Percentiles rank a stretch among this genome's conserved stretches.
Evolutionary conservation across 2,797 vertebrate genomes (phyloP).

Genomic region (Eidolon dupreanum): DNA sequence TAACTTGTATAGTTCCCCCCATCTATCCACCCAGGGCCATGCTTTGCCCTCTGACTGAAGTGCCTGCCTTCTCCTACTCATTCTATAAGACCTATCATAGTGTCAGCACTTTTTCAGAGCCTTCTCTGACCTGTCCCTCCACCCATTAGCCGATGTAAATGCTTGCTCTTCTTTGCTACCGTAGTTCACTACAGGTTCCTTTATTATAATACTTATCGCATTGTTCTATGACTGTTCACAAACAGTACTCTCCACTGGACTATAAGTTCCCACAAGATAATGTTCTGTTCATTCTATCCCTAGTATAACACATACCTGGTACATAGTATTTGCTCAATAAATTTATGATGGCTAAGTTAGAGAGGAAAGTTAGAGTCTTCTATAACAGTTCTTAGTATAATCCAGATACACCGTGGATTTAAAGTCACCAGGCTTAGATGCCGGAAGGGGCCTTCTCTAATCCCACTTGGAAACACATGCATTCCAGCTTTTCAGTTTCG

Average conservation of each 20-base stretch:
- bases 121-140: neutral
- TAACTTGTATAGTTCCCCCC: neutral
- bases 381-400: neutral
- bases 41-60: neutral
- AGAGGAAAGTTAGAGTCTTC: neutral
- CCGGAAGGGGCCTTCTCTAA: neutral
- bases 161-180: neutral
- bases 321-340: neutral
- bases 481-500: slow-evolving; percentile 27
- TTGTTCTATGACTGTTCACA: neutral
- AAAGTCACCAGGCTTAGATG: neutral
- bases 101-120: neutral
- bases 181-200: neutral
- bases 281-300: neutral
- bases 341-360: neutral
- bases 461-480: neutral
- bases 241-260: neutral
- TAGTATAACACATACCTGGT: neutral
- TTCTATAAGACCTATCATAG: neutral
- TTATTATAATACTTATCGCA: neutral
- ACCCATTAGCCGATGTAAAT: neutral
- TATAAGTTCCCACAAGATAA: neutral
- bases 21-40: neutral
- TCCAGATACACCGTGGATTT: neutral
- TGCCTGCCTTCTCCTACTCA: neutral